Evolutionary conservation across 1,140 invertebrate genomes (phyloP), one percentile per base, ranked within the genome.

Genomic region (Musca vetustissima): DNA sequence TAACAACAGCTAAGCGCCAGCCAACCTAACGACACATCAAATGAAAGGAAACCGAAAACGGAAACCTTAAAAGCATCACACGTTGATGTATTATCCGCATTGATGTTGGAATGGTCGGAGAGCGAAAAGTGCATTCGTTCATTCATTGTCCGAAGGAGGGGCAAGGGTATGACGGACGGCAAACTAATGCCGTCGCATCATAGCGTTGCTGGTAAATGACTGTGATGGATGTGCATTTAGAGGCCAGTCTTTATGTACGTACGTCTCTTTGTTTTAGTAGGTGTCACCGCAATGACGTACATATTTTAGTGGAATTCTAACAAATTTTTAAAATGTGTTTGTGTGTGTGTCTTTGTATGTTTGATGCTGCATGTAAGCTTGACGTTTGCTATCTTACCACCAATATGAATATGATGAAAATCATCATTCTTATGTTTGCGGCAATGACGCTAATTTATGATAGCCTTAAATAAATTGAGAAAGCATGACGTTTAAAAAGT

Each of bases 381-480:
- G 52, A 2, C 6, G 28, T 43, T 43, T 43, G 36, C 6, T 4
- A 43, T 43, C 36, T 43, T 43, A 43, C 36, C 36, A 43, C 36
- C 36, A 43, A 32, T 48, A 32, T 19, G 53, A 21, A 24, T 57
- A 61, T 36, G 14, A 65, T 21, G 49, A 55, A 49, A 73, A 71
- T 14, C 24, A 53, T 25, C 21, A 15, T 66, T 21, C 25, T 32
- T 32, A 28, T 28, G 28, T 28, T 28, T 67, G 52, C 67, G 67
- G 59, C 48, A 68, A 61, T 47, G 52, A 55, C 55, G 66, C 52
- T 25, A 53, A n/a, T 57, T 50, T 32, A 53, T 36, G 17, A 48
- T 52, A 59, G 15, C 68, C 21, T 36, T 71, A 69, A 55, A 69
- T 70, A 69, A 57, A 49, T 64, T 69, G 71, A 72, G 76, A 66